phyloP scores from a whole-genome alignment of 2,797 vertebrate genomes.

The Clamator glandarius region DNA sequence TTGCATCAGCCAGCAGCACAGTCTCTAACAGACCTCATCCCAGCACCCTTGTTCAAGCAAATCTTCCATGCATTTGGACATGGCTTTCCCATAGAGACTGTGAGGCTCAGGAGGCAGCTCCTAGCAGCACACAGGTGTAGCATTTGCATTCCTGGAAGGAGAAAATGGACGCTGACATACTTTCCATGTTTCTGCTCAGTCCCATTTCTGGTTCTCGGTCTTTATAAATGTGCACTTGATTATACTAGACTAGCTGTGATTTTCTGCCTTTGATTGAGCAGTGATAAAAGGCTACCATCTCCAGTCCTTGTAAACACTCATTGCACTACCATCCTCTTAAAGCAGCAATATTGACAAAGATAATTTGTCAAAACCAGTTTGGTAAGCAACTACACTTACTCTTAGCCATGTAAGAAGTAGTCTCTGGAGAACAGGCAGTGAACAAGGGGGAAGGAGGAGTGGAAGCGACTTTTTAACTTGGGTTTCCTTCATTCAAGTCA shows the following conservation, averaged over 20 bases:
- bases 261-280: neutral
- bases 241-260: neutral
- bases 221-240: neutral
- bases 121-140: neutral
- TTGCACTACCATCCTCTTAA: neutral
- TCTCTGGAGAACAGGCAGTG: neutral
- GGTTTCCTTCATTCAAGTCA: neutral
- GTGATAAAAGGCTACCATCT: neutral
- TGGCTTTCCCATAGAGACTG: neutral
- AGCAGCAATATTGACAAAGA: neutral
- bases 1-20: neutral
- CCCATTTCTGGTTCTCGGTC: neutral
- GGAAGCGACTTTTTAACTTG: neutral
- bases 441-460: neutral
- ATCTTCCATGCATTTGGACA: neutral
- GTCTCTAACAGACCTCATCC: neutral
- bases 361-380: neutral
- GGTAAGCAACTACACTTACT: neutral
- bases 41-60: neutral
- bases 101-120: neutral
- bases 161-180: neutral
- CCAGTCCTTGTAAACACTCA: neutral
- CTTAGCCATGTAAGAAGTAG: neutral
- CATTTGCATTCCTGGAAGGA: rapidly evolving
- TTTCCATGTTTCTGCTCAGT: neutral